These are phyloP conservation scores for Lasioglossum leucozonium DNA, from an alignment of 2,888 invertebrate species.

Conservation along the genomic window DNA sequence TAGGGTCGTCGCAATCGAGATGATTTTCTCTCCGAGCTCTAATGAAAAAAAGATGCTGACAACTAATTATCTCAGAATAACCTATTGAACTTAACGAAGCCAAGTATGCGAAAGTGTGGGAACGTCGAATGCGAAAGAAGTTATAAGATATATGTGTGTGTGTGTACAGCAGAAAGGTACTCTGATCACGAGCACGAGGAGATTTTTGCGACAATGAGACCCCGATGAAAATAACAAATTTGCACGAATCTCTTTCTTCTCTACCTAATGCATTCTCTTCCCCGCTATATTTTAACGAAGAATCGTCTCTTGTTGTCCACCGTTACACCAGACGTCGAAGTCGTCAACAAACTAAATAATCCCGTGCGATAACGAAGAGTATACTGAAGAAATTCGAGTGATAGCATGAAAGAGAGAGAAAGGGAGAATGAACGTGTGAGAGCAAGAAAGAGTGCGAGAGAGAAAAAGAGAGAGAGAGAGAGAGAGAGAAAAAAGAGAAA, in stretches of 20 bases:
- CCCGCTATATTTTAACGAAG: slow-evolving; percentile 65
- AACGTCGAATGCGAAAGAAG: neutral
- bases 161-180: neutral
- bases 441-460: slow-evolving; percentile 37
- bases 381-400: slow-evolving; percentile 27
- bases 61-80: slow-evolving; percentile 77
- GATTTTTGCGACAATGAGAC: slow-evolving; percentile 56
- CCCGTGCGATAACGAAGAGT: slow-evolving; percentile 29
- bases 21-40: slow-evolving; percentile 81
- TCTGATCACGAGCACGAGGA: slow-evolving; percentile 18
- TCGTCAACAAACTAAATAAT: slow-evolving; percentile 43
- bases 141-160: no score
- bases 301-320: slow-evolving; percentile 70
- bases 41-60: slow-evolving; percentile 62
- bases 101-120: slow-evolving; percentile 7
- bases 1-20: slow-evolving; percentile 81
- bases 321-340: slow-evolving; percentile 69
- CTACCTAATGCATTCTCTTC: slow-evolving; percentile 69
- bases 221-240: slow-evolving; percentile 63
- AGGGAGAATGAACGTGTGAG: slow-evolving; percentile 13
- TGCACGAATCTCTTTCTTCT: slow-evolving; percentile 75
- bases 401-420: slow-evolving; percentile 8
- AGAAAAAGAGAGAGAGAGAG: slow-evolving; percentile 27
- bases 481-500: slow-evolving; percentile 12
- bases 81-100: slow-evolving; percentile 64